Base-by-base conservation (phyloP, 2,797 vertebrate species). In the Rhyacichthys aspro region DNA sequence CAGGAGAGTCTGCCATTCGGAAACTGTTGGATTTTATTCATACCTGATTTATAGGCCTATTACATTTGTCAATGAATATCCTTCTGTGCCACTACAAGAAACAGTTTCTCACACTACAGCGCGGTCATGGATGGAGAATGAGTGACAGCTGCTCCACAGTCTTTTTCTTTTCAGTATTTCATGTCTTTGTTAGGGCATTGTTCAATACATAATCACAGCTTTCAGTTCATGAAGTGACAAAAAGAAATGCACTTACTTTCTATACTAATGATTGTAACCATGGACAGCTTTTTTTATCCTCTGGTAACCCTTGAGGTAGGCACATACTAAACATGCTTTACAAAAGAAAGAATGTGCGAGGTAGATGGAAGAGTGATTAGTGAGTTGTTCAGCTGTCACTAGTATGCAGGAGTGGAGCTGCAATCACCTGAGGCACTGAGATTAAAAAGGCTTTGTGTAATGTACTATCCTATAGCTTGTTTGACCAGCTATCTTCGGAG, bases 401-500 rank as follows among this genome's bases (percentile, higher is more conserved):
- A 46, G 52, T 42, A 12, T 34, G 64, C 50, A 66, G 72, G 62
- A 56, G 62, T 47, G 59, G 55, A 43, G 65, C 43, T 41, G 37
- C 34, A 12, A 43, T 32, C 14, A 47, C 45, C 60, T 2, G 15
- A 36, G 55, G 48, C 47, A 38, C 41, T 55, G 50, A 43, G 59
- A 79, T 71, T 33, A 42, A 45, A 48, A 67, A n/a, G 36, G 67
- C 69, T 78, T 74, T 71, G 65, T 64, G 4, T 61, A 55, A 61
- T 44, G 55, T 67, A 11, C 23, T 28, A 28, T 28, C 4, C 58
- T 66, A 1, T 43, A 63, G 62, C 81, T 73, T 79, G 82, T 88
- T 83, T 76, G 68, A 84, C 84, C 74, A 80, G 88, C 82, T 85
- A 70, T 70, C 43, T 60, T 58, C 44, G 52, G 36, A 71, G 72